Evolutionary conservation across 2,888 invertebrate genomes (phyloP), one percentile per base, ranked within the genome.

Genomic region (Coelinius sp.): DNA sequence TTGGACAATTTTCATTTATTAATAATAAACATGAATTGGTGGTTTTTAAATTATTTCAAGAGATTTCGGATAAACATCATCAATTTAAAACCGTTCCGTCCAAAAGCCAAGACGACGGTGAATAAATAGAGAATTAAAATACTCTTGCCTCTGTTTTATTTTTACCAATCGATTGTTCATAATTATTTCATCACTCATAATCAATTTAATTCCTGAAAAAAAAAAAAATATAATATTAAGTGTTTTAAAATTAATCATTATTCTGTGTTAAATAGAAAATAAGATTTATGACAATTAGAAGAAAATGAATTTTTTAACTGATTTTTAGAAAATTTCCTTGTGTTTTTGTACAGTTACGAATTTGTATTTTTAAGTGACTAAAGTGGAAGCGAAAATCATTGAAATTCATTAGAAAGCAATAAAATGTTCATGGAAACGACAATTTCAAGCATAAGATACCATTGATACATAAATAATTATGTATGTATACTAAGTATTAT

Each of bases 81-180:
- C 66, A 74, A 63, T 53, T 25, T 64, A 27, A 17, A 71, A 76
- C 71, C 62, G 77, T 59, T 77, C 77, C 77, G 77, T 77, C 77
- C 77, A 75, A 70, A 75, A 68, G 73, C 73, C 73, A 63, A 73
- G 63, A 70, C 27, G 24, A 53, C 53, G n/a, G 27, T 27, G 12
- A 25, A 53, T 53, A 53, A n/a, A 10, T 10, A 25, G 41, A 41
- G 24, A 22, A 62, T 62, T 17, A 35, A 14, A 53, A 6, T n/a
- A 63, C 38, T 64, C 27, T 53, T 27, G 27, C 24, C 27, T 53
- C 53, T n/a, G 20, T 25, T 38, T 38, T 53, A n/a, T n/a, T n/a
- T n/a, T 41, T 41, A 56, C 14, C 41, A 41, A 62, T 8, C 31
- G 12, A 62, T 8, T 59, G 35, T 31, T 35, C 5, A 8, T 17